Base-by-base conservation (phyloP, 2,888 invertebrate species). In the Prosopocoilus inquinatus region DNA sequence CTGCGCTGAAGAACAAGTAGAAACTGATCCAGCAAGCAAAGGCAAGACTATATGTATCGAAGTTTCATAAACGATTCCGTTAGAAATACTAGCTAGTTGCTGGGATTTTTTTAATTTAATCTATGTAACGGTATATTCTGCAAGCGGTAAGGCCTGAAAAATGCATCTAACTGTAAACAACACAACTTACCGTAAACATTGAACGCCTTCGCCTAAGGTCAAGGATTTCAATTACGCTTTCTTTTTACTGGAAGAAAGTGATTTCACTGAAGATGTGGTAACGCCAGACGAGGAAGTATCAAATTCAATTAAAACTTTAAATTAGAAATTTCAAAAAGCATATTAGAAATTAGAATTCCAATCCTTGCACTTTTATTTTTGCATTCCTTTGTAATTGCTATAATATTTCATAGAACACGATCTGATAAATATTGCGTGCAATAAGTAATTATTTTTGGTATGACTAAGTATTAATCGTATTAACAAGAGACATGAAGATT, bases 141-240 rank as follows among this genome's bases (percentile, higher is more conserved):
- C 41, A 41, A 41, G 13, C 9, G n/a, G 13, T n/a, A 15, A 13
- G 16, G 9, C 9, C 9, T 13, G 13, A 15, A 41, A 41, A 41
- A 41, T 15, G 41, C 16, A 16, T 41, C 41, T 41, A 41, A 41
- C 41, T 41, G 41, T 41, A 41, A 41, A n/a, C n/a, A 41, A 9
- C 15, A 7, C 12, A 13, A 9, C 15, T 41, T 28, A 28, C 20
- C 20, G 20, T 28, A 28, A 28, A 28, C 20, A 28, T 3, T 28
- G 20, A 28, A 15, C 41, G 15, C 9, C 41, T 41, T 41, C 15
- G 12, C 1, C 15, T 41, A 41, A 41, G 41, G 15, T 41, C 16
- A 41, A 41, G 41, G 41, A 9, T 15, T 9, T 4, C 13, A 41
- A 3, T 16, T n/a, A 13, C 41, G 41, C 41, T 41, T 41, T 41